Evolutionary conservation across 2,113 vertebrate genomes (phyloP), one percentile per base, ranked within the genome.

Genomic region (Abramis brama): DNA sequence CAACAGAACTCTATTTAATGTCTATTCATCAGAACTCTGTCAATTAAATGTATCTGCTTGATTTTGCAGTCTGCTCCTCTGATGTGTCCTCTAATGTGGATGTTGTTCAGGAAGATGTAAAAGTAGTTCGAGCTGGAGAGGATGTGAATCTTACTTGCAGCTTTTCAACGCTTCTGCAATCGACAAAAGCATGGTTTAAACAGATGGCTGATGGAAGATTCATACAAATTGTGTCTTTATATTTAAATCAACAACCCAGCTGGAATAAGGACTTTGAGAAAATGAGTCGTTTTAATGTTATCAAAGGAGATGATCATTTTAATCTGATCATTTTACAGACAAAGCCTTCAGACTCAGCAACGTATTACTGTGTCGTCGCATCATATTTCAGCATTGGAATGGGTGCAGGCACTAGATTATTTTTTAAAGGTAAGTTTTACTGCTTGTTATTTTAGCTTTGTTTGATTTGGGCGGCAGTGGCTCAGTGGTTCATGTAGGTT

Each of bases 181-280:
- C 55, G 2, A 74, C 78, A 52, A 70, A 23, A 55, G 43, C 77
- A n/a, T 87, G 86, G 86, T n/a, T 87, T 21, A 83, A 82, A 83
- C 86, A 83, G 10, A 71, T 25, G 4, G 1, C 45, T 45, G 81
- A 76, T 17, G 62, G 68, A 43, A 87, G 79, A 76, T 25, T 50
- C 1, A 1, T 36, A 23, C 80, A 71, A 10, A 70, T 87, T 83
- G 80, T 36, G 57, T 59, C 6, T 8, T 60, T 21, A 30, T 87
- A 50, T 83, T 52, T 70, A 27, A n/a, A 27, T 39, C 12, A 75
- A 83, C 68, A 8, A 33, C 36, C 17, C 36, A 83, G 0, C 5
- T 83, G 77, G 77, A 79, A 79, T 59, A 25, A 74, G 9, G 15
- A 74, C 8, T 84, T 84, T 84, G 10, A 74, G 9, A 74, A 80